Base-by-base conservation (phyloP, 2,797 vertebrate genomes). In the Vespertilio murinus region DNA sequence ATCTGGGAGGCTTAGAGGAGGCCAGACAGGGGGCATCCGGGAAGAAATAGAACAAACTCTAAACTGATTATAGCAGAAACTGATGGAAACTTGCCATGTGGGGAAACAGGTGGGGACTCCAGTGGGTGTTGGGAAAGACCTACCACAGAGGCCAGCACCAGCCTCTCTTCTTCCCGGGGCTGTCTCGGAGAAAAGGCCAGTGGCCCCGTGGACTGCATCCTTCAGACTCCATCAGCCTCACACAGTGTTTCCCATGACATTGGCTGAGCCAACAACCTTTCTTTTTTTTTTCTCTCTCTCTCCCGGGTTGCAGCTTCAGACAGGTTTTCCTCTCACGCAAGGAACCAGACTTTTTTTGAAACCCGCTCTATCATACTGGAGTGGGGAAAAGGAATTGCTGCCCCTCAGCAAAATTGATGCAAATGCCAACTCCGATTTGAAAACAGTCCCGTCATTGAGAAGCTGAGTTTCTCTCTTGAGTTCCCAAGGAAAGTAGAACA, bases 371-470 rank as follows among this genome's bases (percentile, higher is more conserved):
- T 1, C 73, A 22, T 45, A 9, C 70, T 64, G 77, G 52, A 94
- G 35, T 42, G 65, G 81, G 61, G 14, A 94, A 89, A 82, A 95
- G 82, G 86, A 84, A 49, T 87, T 8, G 8, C 88, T 67, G 86
- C 22, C 16, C 92, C 67, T 71, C 85, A 95, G 70, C 82, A 92
- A 93, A 84, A 93, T 4, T 85, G 94, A 96, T 67, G 28, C 71
- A 20, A 35, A 18, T 91, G 90, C 80, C 85, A 33, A 3, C 95
- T 95, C 84, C 75, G 65, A 93, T 94, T 96, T 95, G 74, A 83
- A 97, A 96, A 96, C 90, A 94, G 47, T 28, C 94, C 82, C 2
- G 7, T 96, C 96, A 92, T 30, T 38, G 92, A 85, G 71, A 97
- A 84, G 83, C 75, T 10, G 30, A 61, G 67, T 89, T 93, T 94